These are phyloP conservation scores for Glossophaga mutica DNA, from an alignment of 2,797 vertebrate genomes.

Conservation along the genomic window DNA sequence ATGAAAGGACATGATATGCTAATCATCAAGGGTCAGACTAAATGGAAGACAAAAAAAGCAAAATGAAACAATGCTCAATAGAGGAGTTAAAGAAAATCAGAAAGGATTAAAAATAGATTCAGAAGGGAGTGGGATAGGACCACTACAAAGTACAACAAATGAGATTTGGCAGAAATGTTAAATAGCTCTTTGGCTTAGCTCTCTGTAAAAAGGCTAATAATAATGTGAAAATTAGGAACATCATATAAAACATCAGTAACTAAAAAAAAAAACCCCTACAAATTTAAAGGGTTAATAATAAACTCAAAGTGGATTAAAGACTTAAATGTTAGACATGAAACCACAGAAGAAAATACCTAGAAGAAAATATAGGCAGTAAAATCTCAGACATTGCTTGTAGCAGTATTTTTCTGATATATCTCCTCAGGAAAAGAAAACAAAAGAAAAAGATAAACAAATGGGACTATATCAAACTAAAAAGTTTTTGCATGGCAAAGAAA, in stretches of 20 bases:
- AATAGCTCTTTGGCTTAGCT: conserved; percentile 3
- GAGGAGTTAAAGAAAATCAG: conserved; percentile 14
- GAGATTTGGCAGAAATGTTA: conserved; percentile 3
- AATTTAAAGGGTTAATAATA: conserved; percentile 7
- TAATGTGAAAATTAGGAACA: conserved; percentile 25
- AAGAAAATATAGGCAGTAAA: too few species aligned
- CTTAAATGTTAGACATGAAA: too few species aligned
- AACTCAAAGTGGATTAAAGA: too few species aligned
- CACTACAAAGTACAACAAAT: not conserved
- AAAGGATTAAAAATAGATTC: conserved; percentile 23
- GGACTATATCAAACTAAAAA: too few species aligned
- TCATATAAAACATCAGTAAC: not conserved
- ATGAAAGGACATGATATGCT: not conserved
- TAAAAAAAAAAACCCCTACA: not conserved
- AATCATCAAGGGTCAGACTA: not conserved
- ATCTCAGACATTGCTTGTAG: too few species aligned
- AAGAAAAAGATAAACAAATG: too few species aligned
- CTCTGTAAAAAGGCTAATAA: conserved; percentile 4
- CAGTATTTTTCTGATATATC: too few species aligned
- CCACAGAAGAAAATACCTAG: too few species aligned
- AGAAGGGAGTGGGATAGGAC: not conserved
- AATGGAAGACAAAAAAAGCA: conserved; percentile 26
- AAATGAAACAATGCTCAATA: conserved; percentile 31
- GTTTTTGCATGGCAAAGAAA: too few species aligned
- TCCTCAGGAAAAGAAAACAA: too few species aligned